Base-by-base conservation (phyloP, 2,797 vertebrate species). In the Pseudomugil gertrudae region DNA sequence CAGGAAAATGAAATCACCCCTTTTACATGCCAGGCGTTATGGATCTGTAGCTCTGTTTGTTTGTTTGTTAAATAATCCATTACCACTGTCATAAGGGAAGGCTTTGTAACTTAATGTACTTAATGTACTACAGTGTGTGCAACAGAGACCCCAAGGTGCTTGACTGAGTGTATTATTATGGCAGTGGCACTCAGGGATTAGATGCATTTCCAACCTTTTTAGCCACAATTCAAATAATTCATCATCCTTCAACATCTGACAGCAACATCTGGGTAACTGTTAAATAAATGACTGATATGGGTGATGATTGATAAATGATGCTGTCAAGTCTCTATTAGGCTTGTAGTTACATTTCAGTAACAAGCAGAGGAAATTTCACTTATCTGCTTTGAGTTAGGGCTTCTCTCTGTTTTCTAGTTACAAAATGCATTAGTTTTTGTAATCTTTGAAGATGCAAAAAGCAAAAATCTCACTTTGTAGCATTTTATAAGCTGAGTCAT, bases 221-320 rank as follows among this genome's bases (percentile, higher is more conserved):
- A 62, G 47, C 55, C 1, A 2, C 23, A 51, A 74, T 56, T 62
- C 52, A 17, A 54, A 48, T 79, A 60, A 64, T 86, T 83, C n/a
- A 67, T 82, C 81, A 80, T 69, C 69, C 69, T 62, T 29, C 61
- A 59, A 62, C 54, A 64, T 56, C 24, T 75, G 63, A 79, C 71
- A 35, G 78, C 53, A 73, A 60, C 84, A 80, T 80, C 72, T 84
- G 79, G 84, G 62, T 62, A 29, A 47, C 60, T 63, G 43, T 21
- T 14, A 23, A 35, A 7, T 54, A 60, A 36, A 13, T 24, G 29
- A 11, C 9, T 58, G 65, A 59, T 59, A 65, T 5, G 15, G 59
- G 57, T n/a, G 17, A 63, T 72, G 65, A 75, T 53, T 71, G 71
- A 79, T 57, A 79, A 74, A 81, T 58, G 27, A 79, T 67, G 52